These are phyloP conservation scores for Lanius ludovicianus DNA, from an alignment of 2,113 vertebrate genomes.

Conservation along the genomic window DNA sequence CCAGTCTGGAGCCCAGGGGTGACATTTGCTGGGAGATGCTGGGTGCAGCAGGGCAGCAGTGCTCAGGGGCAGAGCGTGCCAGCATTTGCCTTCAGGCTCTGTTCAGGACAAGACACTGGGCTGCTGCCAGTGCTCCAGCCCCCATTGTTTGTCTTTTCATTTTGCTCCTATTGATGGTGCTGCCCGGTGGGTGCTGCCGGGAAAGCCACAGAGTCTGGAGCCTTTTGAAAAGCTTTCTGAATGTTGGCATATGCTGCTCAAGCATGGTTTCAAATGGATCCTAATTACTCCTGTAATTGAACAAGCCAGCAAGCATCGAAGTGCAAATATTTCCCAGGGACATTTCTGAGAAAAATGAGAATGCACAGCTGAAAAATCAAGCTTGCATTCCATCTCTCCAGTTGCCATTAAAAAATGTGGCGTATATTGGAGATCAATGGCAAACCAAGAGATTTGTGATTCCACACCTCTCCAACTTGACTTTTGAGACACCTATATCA, in stretches of 20 bases:
- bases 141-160: background rate
- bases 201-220: background rate
- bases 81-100: background rate
- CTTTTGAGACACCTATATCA: background rate
- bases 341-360: background rate
- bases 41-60: background rate
- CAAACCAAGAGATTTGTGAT: background rate
- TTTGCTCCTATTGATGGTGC: background rate
- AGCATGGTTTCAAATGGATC: background rate
- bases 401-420: background rate
- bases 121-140: background rate
- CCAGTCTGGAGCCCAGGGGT: background rate
- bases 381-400: background rate
- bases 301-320: background rate
- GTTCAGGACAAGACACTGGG: background rate
- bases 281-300: slow-evolving; percentile 15
- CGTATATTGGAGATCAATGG: background rate
- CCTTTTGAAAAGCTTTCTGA: background rate
- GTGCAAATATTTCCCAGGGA: slow-evolving; percentile 34
- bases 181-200: background rate
- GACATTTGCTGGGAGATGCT: background rate
- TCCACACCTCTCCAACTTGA: background rate
- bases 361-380: background rate
- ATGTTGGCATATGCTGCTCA: background rate
- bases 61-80: background rate